Conservation (phyloP, 2,797 vertebrate genomes). For the Semaprochilodus insignis region DNA sequence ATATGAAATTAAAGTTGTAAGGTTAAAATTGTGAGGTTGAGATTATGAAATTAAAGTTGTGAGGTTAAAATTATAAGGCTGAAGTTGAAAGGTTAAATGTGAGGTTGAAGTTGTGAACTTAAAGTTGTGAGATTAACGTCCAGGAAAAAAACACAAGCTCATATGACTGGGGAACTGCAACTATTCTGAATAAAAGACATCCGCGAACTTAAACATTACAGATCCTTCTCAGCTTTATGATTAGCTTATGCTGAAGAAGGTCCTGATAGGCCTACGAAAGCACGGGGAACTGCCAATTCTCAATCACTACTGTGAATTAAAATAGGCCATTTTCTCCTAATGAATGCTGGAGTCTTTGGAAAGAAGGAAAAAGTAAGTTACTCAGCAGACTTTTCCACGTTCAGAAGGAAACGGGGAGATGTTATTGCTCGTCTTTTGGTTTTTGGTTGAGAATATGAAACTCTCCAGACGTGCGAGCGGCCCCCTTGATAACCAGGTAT, state of each 20-base stretch:
- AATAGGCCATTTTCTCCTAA: conserved; percentile 79
- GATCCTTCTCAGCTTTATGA: conserved; percentile 50
- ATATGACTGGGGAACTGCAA: background rate
- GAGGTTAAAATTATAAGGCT: too few species aligned
- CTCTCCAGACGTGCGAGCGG: conserved; percentile 78
- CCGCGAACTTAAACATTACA: background rate
- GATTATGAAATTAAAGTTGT: too few species aligned
- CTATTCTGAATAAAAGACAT: background rate
- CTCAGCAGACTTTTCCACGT: conserved; percentile 71
- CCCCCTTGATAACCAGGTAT: conserved; percentile 80
- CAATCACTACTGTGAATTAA: conserved; percentile 70
- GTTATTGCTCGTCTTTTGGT: conserved; percentile 75
- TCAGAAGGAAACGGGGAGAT: conserved; percentile 65
- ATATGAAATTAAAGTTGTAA: too few species aligned
- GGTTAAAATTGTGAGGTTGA: too few species aligned
- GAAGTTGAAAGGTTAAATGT: too few species aligned
- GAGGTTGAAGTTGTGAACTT: background rate
- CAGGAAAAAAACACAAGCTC: background rate
- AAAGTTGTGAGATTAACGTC: background rate
- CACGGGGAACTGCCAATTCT: conserved; percentile 70
- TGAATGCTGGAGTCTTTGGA: conserved; percentile 69
- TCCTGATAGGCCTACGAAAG: conserved; percentile 69
- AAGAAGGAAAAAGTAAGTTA: conserved; percentile 65
- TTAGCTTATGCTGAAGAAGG: conserved; percentile 72
- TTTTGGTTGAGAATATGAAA: conserved; percentile 62